Evolutionary conservation across 2,888 invertebrate genomes (phyloP), one percentile per base, ranked within the genome.

Genomic region (Bruchidius siliquastri): DNA sequence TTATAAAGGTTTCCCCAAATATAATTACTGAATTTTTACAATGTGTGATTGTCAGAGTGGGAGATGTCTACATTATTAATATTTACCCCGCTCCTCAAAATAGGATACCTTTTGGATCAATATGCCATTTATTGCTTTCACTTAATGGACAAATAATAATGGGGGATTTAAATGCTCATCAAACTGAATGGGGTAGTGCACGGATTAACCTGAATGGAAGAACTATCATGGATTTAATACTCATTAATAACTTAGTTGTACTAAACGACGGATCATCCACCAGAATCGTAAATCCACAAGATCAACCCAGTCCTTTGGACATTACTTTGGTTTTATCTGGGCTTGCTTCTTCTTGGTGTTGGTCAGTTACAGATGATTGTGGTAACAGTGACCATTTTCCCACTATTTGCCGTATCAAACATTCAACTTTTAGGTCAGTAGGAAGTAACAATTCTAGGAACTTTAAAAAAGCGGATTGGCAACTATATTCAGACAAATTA

Each of bases 261-360:
- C 2, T 72, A 20, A 72, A 72, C 69, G 72, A 72, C 32, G 72
- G 72, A 21, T 20, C 32, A 6, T 21, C 68, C n/a, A 73, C 73
- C 22, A 20, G 73, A 10, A 21, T 67, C 0, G 49, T 4, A 20
- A 66, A 22, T 3, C 70, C 73, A 2, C 49, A 20, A 20, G 67
- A 20, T 21, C 69, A 73, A 4, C 66, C 49, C 21, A 22, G 73
- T 0, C 20, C 66, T 21, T 3, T 73, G 20, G 70, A 73, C 22
- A 21, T 73, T 20, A 73, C 72, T 20, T 21, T 73, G 21, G 20
- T 70, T 20, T 20, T 21, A 26, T 26, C 26, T 26, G 2, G 3
- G 3, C 8, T 26, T 2, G 26, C 26, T 4, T 26, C 26, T 26
- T 26, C 8, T 26, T 4, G 8, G 2, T n/a, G n/a, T n/a, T n/a